These are phyloP conservation scores for Aphelenchoides besseyi DNA, from an alignment of 1,140 invertebrate species.

Conservation along the genomic window DNA sequence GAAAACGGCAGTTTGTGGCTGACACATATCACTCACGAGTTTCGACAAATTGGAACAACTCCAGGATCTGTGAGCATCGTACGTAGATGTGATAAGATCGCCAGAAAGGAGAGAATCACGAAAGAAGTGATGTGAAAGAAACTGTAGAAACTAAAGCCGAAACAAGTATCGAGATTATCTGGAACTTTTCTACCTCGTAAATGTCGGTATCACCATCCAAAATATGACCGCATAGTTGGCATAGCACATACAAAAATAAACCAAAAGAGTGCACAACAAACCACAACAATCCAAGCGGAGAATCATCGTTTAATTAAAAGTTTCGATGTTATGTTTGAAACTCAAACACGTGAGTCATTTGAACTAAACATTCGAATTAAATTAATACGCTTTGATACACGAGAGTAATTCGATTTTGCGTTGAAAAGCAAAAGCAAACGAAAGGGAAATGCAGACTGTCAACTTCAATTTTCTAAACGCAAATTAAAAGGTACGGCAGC, in stretches of 20 bases:
- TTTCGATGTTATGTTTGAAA: too few species aligned
- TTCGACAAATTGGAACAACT: constrained; percentile 72
- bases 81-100: constrained; percentile 75
- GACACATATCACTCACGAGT: not conserved
- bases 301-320: too few species aligned
- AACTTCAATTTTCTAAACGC: not conserved
- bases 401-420: not conserved
- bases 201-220: constrained; percentile 79
- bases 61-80: constrained; percentile 85
- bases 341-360: too few species aligned
- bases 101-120: constrained; percentile 75
- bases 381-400: not conserved
- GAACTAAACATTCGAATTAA: not conserved
- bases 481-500: constrained; percentile 55
- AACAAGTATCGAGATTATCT: constrained; percentile 1
- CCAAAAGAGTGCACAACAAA: constrained; percentile 78
- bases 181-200: constrained; percentile 71
- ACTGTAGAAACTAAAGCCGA: constrained; percentile 76
- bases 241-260: constrained; percentile 79
- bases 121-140: constrained; percentile 77
- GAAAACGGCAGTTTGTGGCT: constrained; percentile 6
- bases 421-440: not conserved
- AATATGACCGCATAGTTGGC: constrained; percentile 83
- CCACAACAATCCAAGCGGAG: constrained; percentile 80
- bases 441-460: not conserved